phyloP scores from a whole-genome alignment of 2,888 invertebrate genomes.

The Drosophila maculinotata region DNA sequence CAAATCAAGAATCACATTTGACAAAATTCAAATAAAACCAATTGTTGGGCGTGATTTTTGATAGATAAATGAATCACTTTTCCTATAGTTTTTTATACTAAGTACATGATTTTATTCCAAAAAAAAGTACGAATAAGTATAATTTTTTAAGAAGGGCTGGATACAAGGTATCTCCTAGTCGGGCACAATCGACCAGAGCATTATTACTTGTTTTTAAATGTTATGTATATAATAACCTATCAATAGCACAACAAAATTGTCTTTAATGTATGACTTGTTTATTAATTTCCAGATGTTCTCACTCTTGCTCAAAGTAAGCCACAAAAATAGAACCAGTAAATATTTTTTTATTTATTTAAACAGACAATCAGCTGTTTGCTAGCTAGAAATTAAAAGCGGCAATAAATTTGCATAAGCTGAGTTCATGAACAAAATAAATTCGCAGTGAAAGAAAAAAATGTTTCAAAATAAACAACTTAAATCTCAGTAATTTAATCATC shows the following conservation, averaged over 20 bases:
- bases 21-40: no score
- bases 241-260: no score
- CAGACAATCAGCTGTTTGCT: neutral
- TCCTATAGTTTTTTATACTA: no score
- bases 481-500: slow-evolving; percentile 18
- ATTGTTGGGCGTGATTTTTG: no score
- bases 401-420: slow-evolving; percentile 63
- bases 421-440: slow-evolving; percentile 38
- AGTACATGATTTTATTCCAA: no score
- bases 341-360: slow-evolving; percentile 24
- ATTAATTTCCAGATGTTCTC: slow-evolving; percentile 7
- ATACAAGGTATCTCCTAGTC: no score
- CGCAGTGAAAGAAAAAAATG: slow-evolving; percentile 19
- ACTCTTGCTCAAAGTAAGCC: neutral
- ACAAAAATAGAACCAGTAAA: neutral
- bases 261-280: neutral
- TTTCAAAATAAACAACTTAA: slow-evolving; percentile 32
- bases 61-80: no score
- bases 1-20: neutral
- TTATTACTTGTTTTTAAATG: no score
- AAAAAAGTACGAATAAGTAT: no score
- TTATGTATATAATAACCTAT: no score
- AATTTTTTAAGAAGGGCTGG: no score
- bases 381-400: slow-evolving; percentile 19
- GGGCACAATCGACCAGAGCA: no score